phyloP scores from a whole-genome alignment of 2,888 invertebrate genomes.

The Clepsis dumicolana region DNA sequence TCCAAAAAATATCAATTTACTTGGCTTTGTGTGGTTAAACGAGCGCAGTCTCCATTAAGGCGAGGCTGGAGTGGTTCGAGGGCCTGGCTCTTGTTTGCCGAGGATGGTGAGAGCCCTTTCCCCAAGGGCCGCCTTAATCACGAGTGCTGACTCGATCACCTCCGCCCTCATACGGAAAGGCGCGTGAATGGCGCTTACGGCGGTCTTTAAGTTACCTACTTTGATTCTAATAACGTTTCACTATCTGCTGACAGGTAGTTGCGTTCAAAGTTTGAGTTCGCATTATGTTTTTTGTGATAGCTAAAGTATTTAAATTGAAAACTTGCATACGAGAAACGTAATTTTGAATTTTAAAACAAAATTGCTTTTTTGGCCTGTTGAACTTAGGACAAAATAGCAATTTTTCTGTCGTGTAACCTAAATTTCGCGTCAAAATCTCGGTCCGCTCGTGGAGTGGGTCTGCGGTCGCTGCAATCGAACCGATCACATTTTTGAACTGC shows the following conservation, averaged over 20 bases:
- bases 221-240: neutral
- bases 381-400: too few species aligned
- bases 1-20: conserved; percentile 28
- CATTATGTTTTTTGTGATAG: too few species aligned
- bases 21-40: conserved; percentile 53
- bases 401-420: too few species aligned
- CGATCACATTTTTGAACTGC: conserved; percentile 76
- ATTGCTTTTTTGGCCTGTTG: too few species aligned
- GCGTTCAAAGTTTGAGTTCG: neutral
- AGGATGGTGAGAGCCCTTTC: conserved; percentile 66
- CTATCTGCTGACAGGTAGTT: neutral
- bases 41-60: conserved; percentile 68
- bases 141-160: conserved; percentile 70
- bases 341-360: too few species aligned
- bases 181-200: conserved; percentile 1
- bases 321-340: too few species aligned
- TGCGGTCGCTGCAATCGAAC: conserved; percentile 45
- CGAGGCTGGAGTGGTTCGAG: conserved; percentile 68
- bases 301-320: too few species aligned
- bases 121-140: conserved; percentile 77
- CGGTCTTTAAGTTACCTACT: neutral
- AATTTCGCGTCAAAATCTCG: conserved; percentile 5
- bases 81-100: conserved; percentile 73
- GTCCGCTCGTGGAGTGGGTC: neutral
- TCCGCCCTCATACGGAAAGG: neutral